A percentile compares a stretch with the other conserved stretches of the same genome.
Evolutionary conservation across 2,113 vertebrate species (phyloP).

Genomic region (Plestiodon gilberti): DNA sequence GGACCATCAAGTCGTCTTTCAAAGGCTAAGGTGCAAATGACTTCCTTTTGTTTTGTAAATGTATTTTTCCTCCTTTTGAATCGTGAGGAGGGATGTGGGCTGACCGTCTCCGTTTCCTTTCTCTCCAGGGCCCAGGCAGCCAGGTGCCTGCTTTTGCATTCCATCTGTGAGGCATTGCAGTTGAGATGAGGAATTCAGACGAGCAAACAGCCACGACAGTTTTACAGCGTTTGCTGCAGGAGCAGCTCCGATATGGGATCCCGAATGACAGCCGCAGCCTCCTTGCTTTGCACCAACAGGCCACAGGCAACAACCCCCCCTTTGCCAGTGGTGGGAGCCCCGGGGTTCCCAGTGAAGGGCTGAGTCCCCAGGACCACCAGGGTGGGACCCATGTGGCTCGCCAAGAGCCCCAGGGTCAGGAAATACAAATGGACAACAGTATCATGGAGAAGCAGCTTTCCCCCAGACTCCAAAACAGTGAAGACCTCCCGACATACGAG

Average conservation of each 20-base stretch:
- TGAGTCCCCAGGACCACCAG: constrained; percentile 88
- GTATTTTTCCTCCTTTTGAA: neutral
- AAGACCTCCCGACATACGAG: constrained; percentile 96
- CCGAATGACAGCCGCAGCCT: constrained; percentile 89
- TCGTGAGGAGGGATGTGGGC: neutral
- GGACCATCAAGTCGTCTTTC: constrained; percentile 36
- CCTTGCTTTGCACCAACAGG: constrained; percentile 89
- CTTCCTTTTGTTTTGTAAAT: neutral
- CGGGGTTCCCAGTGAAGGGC: constrained; percentile 76
- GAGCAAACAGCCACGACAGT: constrained; percentile 91
- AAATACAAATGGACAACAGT: constrained; percentile 92
- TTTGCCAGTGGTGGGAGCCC: constrained; percentile 78
- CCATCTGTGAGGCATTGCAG: constrained; percentile 81
- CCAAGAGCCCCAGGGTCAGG: constrained; percentile 98
- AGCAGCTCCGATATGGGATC: constrained; percentile 95
- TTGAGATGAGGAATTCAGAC: constrained; percentile 95
- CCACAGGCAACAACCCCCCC: constrained; percentile 78
- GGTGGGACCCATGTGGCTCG: constrained; percentile 90
- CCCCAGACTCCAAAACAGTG: constrained; percentile 82
- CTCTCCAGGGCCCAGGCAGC: constrained; percentile 84
- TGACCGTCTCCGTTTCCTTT: constrained; percentile 55
- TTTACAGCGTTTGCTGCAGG: constrained; percentile 96
- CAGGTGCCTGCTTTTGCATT: constrained; percentile 85
- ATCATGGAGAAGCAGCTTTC: constrained; percentile 92
- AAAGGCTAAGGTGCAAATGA: constrained; percentile 45